Evolutionary conservation across 2,113 vertebrate genomes (phyloP), one percentile per base, ranked within the genome.

Genomic region (Osmerus mordax): DNA sequence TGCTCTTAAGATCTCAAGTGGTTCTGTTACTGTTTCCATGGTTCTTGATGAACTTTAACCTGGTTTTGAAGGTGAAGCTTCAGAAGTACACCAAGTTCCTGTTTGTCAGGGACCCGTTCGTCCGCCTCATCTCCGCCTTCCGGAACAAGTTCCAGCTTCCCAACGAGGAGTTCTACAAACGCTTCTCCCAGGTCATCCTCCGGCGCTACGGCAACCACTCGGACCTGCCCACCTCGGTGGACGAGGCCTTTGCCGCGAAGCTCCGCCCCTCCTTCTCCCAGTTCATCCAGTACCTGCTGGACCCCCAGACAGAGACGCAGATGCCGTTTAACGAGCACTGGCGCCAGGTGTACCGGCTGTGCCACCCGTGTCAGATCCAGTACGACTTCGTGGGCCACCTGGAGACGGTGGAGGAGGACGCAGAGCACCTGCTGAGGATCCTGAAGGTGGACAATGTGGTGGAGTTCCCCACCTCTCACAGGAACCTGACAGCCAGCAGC

Each of bases 11-110:
- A 47, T 47, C 41, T 47, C 1, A 6, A 56, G 18, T 60, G 18
- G 18, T 7, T 19, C 55, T 56, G 15, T 56, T 56, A 5, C n/a
- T n/a, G 55, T 56, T 56, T 56, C 55, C 15, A n/a, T n/a, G 55
- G 3, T 56, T 56, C 4, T 3, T 9, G 55, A 18, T 56, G 15
- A 18, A 3, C 55, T 56, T 16, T 19, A 16, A 9, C 21, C 12
- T 70, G 21, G 47, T 94, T 79, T 94, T 94, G 89, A 94, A 97
- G 90, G 89, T 96, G 78, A 98, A 96, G 76, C 91, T 99, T 75
- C 94, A 96, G 86, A 98, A 97, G 65, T 99, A 99, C 89, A 99
- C 96, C 18, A 99, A 99, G 91, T 99, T 99, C 74, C 91, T 99
- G 16, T 99, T 99, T 0, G 95, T 99, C 8, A 90, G 97, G 0